These are phyloP conservation scores for Andrena bucephala DNA, from an alignment of 2,888 invertebrate genomes.

Conservation along the genomic window DNA sequence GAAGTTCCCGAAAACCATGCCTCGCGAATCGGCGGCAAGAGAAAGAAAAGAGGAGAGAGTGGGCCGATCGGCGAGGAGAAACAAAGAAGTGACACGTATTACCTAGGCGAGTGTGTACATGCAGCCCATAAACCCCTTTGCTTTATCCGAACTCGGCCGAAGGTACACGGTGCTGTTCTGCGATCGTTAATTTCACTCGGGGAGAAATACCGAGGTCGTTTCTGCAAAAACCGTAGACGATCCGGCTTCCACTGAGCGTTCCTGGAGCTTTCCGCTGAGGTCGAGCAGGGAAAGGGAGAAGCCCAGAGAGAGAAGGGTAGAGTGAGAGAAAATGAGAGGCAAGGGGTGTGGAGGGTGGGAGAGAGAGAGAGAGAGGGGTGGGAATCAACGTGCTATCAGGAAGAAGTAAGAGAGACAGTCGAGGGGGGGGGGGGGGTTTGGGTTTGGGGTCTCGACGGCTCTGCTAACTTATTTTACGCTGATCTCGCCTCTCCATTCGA, in stretches of 20 bases:
- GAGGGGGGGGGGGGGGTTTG: background rate
- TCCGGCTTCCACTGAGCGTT: conserved; percentile 73
- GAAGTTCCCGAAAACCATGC: conserved; percentile 33
- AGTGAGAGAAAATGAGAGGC: conserved; percentile 15
- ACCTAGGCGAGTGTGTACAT: conserved; percentile 69
- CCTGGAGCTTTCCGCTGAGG: conserved; percentile 66
- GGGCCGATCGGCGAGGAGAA: conserved; percentile 17
- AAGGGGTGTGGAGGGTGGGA: conserved; percentile 9
- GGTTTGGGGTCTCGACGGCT: conserved; percentile 63
- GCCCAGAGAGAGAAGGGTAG: conserved; percentile 7
- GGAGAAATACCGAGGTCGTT: conserved; percentile 80
- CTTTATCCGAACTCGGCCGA: conserved; percentile 76
- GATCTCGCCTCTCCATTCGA: conserved; percentile 74
- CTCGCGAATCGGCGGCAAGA: conserved; percentile 29
- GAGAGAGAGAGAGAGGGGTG: background rate
- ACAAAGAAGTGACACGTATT: conserved; percentile 63
- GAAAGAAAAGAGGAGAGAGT: conserved; percentile 4
- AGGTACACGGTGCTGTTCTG: conserved; percentile 75
- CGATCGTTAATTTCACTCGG: conserved; percentile 80
- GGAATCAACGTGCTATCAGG: conserved; percentile 23
- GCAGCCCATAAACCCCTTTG: conserved; percentile 76
- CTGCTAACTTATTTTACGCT: conserved; percentile 76
- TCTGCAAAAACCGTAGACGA: conserved; percentile 75
- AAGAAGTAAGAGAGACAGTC: conserved; percentile 36
- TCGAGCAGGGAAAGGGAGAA: conserved; percentile 32